These are phyloP conservation scores for Chloropsis hardwickii DNA, from an alignment of 2,113 vertebrate species.

Conservation along the genomic window DNA sequence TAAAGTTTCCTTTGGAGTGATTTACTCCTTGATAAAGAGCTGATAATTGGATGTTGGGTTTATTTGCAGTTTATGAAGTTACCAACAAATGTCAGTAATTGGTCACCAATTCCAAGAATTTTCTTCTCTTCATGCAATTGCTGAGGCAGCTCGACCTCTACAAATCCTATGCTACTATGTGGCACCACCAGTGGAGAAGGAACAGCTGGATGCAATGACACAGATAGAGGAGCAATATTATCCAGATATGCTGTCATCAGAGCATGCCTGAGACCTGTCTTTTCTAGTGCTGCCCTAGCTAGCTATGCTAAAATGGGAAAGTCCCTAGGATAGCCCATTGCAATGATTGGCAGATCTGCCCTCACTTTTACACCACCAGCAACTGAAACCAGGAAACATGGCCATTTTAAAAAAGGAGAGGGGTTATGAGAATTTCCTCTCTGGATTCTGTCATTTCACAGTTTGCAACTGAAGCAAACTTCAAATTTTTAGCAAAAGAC, in stretches of 20 bases:
- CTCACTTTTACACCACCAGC: neutral
- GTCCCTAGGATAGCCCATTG: neutral
- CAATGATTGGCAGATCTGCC: neutral
- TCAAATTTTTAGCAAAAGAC: neutral
- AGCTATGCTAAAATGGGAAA: neutral
- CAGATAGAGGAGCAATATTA: fast-evolving
- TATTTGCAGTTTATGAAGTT: neutral
- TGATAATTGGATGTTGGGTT: neutral
- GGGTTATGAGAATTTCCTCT: neutral
- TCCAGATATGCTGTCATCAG: neutral
- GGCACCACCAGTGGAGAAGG: neutral
- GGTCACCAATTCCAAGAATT: neutral
- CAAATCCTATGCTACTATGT: neutral
- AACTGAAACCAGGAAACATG: neutral
- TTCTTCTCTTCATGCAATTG: neutral
- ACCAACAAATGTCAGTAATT: neutral
- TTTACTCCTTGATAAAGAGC: neutral
- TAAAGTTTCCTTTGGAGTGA: neutral
- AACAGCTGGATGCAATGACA: neutral
- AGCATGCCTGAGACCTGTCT: neutral
- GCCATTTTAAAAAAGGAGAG: neutral
- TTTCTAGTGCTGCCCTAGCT: neutral
- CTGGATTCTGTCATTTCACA: neutral
- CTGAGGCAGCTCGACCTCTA: neutral
- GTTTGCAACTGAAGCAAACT: neutral